phyloP scores from a whole-genome alignment of 2,113 vertebrate genomes.

The Crotalus helleri region DNA sequence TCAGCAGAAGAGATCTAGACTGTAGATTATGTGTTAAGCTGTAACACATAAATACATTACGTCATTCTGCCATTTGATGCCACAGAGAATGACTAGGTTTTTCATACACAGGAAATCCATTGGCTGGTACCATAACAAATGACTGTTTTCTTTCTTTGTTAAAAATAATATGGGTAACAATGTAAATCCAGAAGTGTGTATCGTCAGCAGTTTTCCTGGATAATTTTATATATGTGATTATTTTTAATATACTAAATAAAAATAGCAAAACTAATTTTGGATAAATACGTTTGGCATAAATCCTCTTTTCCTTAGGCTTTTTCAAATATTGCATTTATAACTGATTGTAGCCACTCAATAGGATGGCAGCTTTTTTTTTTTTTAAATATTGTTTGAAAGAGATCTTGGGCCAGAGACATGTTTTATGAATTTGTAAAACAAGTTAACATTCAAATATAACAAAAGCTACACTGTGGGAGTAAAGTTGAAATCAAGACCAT shows the following conservation, averaged over 20 bases:
- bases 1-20: not conserved
- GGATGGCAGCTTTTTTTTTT: not conserved
- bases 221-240: not conserved
- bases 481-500: not conserved
- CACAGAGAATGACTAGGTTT: not conserved
- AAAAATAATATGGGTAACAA: not conserved
- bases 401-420: not conserved
- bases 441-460: not conserved
- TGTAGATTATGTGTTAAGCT: not conserved
- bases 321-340: not conserved
- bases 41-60: not conserved
- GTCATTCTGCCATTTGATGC: not conserved
- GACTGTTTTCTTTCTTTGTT: not conserved
- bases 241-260: not conserved
- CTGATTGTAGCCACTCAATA: not conserved
- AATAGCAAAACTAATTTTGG: not conserved
- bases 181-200: not conserved
- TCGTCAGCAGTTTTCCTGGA: not conserved
- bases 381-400: not conserved
- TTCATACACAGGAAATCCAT: not conserved
- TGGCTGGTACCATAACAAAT: not conserved
- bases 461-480: not conserved
- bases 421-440: not conserved
- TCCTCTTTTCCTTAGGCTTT: not conserved
- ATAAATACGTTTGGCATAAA: not conserved